Evolutionary conservation across 1,140 invertebrate genomes (phyloP).

Genomic region (Drosophila paulistorum): DNA sequence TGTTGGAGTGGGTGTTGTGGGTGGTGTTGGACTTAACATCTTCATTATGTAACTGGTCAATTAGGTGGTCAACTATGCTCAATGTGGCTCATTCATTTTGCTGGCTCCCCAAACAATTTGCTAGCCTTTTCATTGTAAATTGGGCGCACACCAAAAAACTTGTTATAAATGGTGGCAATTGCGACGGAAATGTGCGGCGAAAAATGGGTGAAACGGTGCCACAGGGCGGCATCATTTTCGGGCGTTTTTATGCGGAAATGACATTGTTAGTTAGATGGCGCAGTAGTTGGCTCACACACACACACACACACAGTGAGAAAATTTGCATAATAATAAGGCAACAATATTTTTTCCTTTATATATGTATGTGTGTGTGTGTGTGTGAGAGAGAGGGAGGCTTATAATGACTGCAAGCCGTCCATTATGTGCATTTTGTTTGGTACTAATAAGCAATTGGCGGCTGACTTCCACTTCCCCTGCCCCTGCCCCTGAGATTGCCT

Average conservation of each 20-base stretch:
- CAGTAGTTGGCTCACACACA: slow-evolving; percentile 23
- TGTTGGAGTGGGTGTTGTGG: too few species aligned
- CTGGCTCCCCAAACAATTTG: slow-evolving; percentile 55
- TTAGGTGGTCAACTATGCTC: slow-evolving; percentile 44
- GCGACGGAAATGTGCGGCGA: slow-evolving; percentile 62
- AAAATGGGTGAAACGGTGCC: not conserved
- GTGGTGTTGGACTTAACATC: slow-evolving; percentile 42
- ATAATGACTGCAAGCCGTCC: slow-evolving; percentile 28
- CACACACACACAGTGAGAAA: slow-evolving; percentile 29
- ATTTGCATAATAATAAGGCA: slow-evolving; percentile 79
- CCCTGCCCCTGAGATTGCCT: too few species aligned
- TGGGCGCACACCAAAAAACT: slow-evolving; percentile 13
- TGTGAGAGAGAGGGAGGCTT: slow-evolving; percentile 10
- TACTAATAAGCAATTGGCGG: not conserved
- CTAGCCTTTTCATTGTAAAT: slow-evolving; percentile 57
- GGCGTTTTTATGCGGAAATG: slow-evolving; percentile 75
- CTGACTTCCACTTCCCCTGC: not conserved
- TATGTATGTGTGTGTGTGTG: too few species aligned
- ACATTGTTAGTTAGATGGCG: slow-evolving; percentile 66
- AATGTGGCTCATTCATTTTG: slow-evolving; percentile 33
- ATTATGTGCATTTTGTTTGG: slow-evolving; percentile 8
- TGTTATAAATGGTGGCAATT: slow-evolving; percentile 76
- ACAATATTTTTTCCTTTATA: slow-evolving; percentile 33
- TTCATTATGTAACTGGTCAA: slow-evolving; percentile 61
- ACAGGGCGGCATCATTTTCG: slow-evolving; percentile 31